Conservation (phyloP, 2,113 vertebrate species). For the Anoplopoma fimbria region DNA sequence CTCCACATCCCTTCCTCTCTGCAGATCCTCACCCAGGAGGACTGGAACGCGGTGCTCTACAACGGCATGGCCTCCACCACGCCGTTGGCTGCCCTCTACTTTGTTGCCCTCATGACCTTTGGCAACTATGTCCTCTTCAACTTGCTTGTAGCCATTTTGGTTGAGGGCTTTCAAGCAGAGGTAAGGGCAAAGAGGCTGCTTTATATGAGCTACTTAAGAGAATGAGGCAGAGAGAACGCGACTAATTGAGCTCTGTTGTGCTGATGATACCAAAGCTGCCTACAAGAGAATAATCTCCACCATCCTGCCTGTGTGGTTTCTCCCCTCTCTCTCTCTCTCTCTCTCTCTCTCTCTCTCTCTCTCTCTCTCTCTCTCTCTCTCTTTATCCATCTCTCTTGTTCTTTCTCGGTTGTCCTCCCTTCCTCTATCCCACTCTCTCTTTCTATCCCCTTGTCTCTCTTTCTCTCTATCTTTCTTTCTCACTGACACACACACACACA, state of each 20-base stretch:
- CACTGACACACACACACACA: conserved; percentile 20
- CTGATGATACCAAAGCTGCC: conserved; percentile 69
- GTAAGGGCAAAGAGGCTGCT: conserved; percentile 63
- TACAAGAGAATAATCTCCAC: conserved; percentile 69
- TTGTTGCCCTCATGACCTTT: conserved; percentile 98
- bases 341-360: conserved; percentile 31
- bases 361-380: conserved; percentile 1
- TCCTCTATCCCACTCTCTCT: conserved; percentile 10
- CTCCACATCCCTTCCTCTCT: conserved; percentile 14
- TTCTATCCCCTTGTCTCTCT: conserved; percentile 30
- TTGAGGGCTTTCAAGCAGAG: conserved; percentile 96
- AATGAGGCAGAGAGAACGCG: conserved; percentile 25
- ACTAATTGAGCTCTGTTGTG: conserved; percentile 61
- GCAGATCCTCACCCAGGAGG: conserved; percentile 97
- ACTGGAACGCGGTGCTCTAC: conserved; percentile 98
- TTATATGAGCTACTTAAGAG: conserved; percentile 51
- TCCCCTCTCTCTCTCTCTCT: conserved; percentile 32
- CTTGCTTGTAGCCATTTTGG: conserved; percentile 96
- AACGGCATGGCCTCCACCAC: conserved; percentile 98
- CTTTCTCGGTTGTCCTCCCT: conserved; percentile 3
- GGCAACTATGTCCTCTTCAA: conserved; percentile 99
- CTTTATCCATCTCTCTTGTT: conserved; percentile 1
- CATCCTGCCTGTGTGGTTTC: conserved; percentile 64
- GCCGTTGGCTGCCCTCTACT: conserved; percentile 95
- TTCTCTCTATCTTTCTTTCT: conserved; percentile 37